phyloP scores from a whole-genome alignment of 2,888 invertebrate species.

The Phengaris arion region DNA sequence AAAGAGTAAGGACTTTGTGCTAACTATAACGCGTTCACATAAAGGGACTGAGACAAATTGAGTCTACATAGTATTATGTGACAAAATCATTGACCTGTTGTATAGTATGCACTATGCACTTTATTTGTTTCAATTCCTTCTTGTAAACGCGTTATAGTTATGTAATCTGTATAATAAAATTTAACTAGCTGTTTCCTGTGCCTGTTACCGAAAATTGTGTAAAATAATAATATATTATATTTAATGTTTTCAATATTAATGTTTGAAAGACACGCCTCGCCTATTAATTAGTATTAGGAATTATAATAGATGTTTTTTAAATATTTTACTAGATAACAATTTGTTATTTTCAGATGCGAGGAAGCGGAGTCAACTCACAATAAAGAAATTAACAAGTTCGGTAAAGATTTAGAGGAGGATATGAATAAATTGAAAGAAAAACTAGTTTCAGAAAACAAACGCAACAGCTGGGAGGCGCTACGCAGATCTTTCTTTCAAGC shows the following conservation, averaged over 20 bases:
- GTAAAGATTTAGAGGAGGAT: constrained; percentile 59
- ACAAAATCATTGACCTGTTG: no score
- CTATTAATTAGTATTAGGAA: not conserved
- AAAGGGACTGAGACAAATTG: no score
- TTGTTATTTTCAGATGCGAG: constrained; percentile 50
- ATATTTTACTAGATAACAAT: not conserved
- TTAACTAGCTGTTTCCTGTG: no score
- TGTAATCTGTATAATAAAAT: no score
- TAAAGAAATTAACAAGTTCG: constrained; percentile 56
- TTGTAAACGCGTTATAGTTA: no score
- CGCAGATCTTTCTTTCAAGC: constrained; percentile 60
- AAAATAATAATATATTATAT: constrained; percentile 25
- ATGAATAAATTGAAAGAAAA: constrained; percentile 62
- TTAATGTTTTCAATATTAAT: not conserved
- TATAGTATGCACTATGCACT: no score
- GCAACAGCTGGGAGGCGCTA: constrained; percentile 60
- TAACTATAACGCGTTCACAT: no score
- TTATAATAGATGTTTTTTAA: no score
- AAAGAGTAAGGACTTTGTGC: constrained; percentile 51
- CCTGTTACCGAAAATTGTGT: no score
- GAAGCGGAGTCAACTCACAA: constrained; percentile 57
- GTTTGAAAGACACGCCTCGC: not conserved
- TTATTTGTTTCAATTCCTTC: no score
- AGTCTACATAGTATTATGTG: no score
- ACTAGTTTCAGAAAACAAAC: constrained; percentile 61